These are phyloP conservation scores for Sturnira hondurensis DNA, from an alignment of 2,113 vertebrate genomes.

Conservation along the genomic window DNA sequence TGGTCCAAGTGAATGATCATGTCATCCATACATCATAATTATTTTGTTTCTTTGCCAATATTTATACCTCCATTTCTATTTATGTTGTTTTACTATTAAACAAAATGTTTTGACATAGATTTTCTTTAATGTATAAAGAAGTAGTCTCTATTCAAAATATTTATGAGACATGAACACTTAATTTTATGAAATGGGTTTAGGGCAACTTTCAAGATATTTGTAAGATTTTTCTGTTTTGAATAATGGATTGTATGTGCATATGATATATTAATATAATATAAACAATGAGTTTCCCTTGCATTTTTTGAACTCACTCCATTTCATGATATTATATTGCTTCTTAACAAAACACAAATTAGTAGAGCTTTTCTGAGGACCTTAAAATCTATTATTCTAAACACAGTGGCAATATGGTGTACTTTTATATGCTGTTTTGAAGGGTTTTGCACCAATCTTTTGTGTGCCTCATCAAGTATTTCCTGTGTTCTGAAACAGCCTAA, in stretches of 20 bases:
- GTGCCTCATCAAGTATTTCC: conserved; percentile 28
- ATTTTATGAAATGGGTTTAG: background rate
- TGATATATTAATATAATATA: background rate
- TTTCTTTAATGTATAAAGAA: background rate
- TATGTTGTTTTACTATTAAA: background rate
- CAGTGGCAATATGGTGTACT: background rate
- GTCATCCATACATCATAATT: background rate
- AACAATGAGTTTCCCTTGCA: background rate
- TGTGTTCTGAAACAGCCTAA: conserved; percentile 35
- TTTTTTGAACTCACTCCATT: background rate
- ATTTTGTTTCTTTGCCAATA: background rate
- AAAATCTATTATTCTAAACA: conserved; percentile 22
- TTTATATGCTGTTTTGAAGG: background rate
- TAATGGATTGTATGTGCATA: background rate
- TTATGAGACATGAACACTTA: background rate
- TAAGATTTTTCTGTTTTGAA: background rate
- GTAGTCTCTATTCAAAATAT: background rate
- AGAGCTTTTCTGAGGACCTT: background rate
- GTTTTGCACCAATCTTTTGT: background rate
- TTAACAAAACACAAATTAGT: background rate
- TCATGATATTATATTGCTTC: background rate
- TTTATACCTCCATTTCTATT: background rate
- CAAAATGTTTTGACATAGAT: background rate
- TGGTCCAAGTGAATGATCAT: background rate
- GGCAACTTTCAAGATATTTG: background rate